These are phyloP conservation scores for Phalera bucephala DNA, from an alignment of 2,888 invertebrate species.

Conservation along the genomic window DNA sequence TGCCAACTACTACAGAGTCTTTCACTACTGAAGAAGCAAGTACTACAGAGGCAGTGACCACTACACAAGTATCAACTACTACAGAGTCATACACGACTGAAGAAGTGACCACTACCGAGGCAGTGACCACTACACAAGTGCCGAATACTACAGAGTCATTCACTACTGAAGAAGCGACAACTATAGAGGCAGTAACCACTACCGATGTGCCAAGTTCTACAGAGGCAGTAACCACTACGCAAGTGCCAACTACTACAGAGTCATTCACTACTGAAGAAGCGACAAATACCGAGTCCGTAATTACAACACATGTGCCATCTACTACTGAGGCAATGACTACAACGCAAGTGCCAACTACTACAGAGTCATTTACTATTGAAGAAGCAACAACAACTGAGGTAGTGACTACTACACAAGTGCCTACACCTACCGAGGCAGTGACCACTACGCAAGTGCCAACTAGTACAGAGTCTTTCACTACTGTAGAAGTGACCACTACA, in stretches of 20 bases:
- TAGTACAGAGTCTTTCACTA: slow-evolving; percentile 2
- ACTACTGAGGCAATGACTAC: slow-evolving; percentile 8
- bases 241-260: neutral
- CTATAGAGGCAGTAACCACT: neutral
- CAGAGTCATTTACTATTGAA: neutral
- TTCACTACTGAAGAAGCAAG: slow-evolving; percentile 5
- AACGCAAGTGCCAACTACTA: neutral
- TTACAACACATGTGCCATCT: slow-evolving; percentile 1
- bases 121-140: neutral
- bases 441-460: slow-evolving; percentile 8
- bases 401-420: slow-evolving; percentile 2
- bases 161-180: too few species aligned
- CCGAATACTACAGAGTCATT: slow-evolving; percentile 1
- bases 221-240: slow-evolving; percentile 2
- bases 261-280: neutral
- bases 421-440: neutral
- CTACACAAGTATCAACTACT: neutral
- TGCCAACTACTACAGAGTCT: neutral
- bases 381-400: slow-evolving; percentile 4
- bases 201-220: slow-evolving; percentile 6
- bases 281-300: neutral
- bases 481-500: neutral
- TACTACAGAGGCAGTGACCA: neutral
- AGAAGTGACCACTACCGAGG: neutral
- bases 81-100: neutral